Conservation (phyloP, 2,888 invertebrate genomes). For the Prosopocoilus inquinatus region DNA sequence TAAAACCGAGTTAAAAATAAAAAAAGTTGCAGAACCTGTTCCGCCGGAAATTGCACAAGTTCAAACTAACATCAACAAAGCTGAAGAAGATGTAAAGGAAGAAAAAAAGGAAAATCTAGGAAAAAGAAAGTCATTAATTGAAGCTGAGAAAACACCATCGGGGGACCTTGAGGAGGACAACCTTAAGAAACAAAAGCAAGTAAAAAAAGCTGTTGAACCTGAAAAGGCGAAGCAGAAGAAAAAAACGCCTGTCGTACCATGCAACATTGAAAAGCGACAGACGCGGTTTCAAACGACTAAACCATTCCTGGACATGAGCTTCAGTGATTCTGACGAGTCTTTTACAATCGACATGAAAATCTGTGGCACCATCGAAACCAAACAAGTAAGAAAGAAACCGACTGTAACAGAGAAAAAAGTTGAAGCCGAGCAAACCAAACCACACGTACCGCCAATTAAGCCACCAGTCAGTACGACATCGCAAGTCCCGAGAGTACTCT, state of each 20-base stretch:
- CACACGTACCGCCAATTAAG: too few species aligned
- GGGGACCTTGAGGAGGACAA: too few species aligned
- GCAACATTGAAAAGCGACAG: not conserved
- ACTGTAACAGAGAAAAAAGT: not conserved
- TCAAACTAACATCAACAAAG: constrained; percentile 24
- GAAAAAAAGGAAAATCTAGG: constrained; percentile 17
- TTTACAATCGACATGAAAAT: not conserved
- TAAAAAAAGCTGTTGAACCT: constrained; percentile 16
- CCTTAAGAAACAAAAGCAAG: too few species aligned
- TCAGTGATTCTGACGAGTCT: constrained; percentile 16
- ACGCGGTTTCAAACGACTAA: not conserved
- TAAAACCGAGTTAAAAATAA: constrained; percentile 17
- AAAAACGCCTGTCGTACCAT: constrained; percentile 19
- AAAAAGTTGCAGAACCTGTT: constrained; percentile 14
- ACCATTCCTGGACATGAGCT: not conserved
- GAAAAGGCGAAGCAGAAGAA: constrained; percentile 18
- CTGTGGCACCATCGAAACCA: not conserved
- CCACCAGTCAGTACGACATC: too few species aligned
- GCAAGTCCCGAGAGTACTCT: too few species aligned
- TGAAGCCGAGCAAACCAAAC: too few species aligned
- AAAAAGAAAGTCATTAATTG: constrained; percentile 14
- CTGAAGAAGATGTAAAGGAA: constrained; percentile 20
- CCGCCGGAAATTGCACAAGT: constrained; percentile 33
- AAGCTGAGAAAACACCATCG: too few species aligned
- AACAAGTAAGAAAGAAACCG: not conserved